These are phyloP conservation scores for Bradypodion ventrale DNA, from an alignment of 2,797 vertebrate species.

Conservation along the genomic window DNA sequence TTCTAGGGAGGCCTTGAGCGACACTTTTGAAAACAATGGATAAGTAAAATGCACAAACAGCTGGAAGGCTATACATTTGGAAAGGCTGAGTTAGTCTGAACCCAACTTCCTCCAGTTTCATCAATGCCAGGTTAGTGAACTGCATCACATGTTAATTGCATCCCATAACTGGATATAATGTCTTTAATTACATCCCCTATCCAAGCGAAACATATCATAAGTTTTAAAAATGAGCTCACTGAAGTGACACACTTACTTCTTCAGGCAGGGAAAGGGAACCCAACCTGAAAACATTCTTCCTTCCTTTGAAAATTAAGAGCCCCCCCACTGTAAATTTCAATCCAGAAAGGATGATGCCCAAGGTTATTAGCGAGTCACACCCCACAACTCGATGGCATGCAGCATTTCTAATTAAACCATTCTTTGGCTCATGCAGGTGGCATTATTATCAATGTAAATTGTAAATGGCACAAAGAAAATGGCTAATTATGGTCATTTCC, in stretches of 20 bases:
- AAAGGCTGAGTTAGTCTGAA: neutral
- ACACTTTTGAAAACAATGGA: too few relatives aligned
- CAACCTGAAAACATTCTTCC: accelerated
- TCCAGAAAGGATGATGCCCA: neutral
- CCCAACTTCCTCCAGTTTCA: slow-evolving; percentile 16
- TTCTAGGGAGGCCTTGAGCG: too few relatives aligned
- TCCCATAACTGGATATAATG: neutral
- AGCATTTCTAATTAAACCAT: slow-evolving; percentile 21
- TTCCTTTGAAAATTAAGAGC: neutral
- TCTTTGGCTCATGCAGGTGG: slow-evolving; percentile 35
- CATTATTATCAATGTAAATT: slow-evolving; percentile 47
- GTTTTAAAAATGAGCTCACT: slow-evolving; percentile 43
- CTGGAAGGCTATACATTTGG: neutral
- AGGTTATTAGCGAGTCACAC: neutral
- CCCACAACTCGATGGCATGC: neutral
- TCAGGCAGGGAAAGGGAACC: neutral
- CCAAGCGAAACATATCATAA: slow-evolving; percentile 31
- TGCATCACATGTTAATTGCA: slow-evolving; percentile 35
- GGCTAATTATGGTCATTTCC: slow-evolving; percentile 59
- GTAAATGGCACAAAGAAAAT: slow-evolving; percentile 58
- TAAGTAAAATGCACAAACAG: neutral
- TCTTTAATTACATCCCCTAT: slow-evolving; percentile 39
- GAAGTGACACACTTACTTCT: slow-evolving; percentile 35
- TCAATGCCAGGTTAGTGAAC: slow-evolving; percentile 46
- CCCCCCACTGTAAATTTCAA: slow-evolving; percentile 2